A percentile compares a stretch with the other conserved stretches of the same genome.
These are phyloP conservation scores for Sebastes taczanowskii DNA, from an alignment of 2,797 vertebrate genomes.

Conservation along the genomic window DNA sequence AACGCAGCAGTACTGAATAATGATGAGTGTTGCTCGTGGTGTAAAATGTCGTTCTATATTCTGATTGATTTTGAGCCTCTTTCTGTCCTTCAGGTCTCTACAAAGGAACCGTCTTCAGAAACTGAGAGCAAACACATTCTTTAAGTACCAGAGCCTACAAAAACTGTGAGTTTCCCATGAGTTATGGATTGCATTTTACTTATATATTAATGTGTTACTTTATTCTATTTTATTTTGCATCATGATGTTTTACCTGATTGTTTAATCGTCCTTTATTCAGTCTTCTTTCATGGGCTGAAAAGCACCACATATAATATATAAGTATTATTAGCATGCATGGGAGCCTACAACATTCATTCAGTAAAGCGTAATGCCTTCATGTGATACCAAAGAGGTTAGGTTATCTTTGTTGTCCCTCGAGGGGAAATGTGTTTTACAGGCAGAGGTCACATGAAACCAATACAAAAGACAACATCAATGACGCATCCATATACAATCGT, in stretches of 20 bases:
- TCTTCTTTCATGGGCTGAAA: not conserved
- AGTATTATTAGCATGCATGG: not conserved
- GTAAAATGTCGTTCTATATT: not conserved
- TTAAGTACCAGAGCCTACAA: slow-evolving; percentile 87
- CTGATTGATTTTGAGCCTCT: not conserved
- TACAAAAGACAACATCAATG: no score
- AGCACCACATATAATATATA: no score
- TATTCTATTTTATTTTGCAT: not conserved
- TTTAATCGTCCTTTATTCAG: not conserved
- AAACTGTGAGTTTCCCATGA: slow-evolving; percentile 87
- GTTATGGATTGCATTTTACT: not conserved
- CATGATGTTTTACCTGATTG: not conserved
- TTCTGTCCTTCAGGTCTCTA: slow-evolving; percentile 85
- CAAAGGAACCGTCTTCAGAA: slow-evolving; percentile 87
- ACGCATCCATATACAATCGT: no score
- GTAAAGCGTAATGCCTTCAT: not conserved
- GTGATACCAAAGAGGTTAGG: not conserved
- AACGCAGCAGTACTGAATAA: not conserved
- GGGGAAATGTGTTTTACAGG: no score
- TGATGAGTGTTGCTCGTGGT: not conserved
- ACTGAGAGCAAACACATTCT: slow-evolving; percentile 87
- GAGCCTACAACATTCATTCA: not conserved
- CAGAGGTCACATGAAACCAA: no score
- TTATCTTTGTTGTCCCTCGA: no score
- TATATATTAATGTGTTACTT: not conserved